Conservation (phyloP, 2,888 invertebrate genomes). For the Lithophane ornitopus region DNA sequence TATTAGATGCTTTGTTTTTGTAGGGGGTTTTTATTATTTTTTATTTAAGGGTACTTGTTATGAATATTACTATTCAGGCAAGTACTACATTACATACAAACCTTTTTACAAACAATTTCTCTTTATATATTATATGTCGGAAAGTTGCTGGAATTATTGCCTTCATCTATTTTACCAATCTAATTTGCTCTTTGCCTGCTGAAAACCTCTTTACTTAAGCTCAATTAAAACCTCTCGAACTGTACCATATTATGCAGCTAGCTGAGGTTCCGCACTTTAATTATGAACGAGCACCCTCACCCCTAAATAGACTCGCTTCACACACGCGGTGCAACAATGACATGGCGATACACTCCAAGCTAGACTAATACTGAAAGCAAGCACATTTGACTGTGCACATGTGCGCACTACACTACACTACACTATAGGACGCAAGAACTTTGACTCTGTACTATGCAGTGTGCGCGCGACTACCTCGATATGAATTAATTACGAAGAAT, state of each 20-base stretch:
- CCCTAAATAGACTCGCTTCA: neutral
- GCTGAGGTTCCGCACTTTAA: slow-evolving; percentile 15
- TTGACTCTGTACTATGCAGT: neutral
- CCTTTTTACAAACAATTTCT: neutral
- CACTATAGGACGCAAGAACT: slow-evolving; percentile 6
- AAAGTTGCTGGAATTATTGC: neutral
- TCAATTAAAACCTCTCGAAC: slow-evolving; percentile 17
- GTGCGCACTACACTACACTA: slow-evolving; percentile 5
- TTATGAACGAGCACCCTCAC: slow-evolving; percentile 13
- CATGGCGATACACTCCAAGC: slow-evolving; percentile 6
- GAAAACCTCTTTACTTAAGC: slow-evolving; percentile 17
- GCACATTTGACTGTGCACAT: neutral
- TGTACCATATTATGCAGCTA: slow-evolving; percentile 5
- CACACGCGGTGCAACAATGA: slow-evolving; percentile 28
- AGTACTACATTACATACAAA: neutral
- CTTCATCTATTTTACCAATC: neutral
- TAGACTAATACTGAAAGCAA: slow-evolving; percentile 18
- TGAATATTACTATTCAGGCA: neutral
- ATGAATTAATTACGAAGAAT: slow-evolving; percentile 22
- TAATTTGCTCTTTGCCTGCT: neutral
- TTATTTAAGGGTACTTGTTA: no score
- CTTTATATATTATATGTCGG: neutral
- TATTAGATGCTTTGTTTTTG: no score
- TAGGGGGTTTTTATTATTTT: no score
- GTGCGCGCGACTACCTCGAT: neutral